A percentile compares a stretch with the other conserved stretches of the same genome.
Conservation (phyloP, 2,797 vertebrate species). For the Ambastaia sidthimunki region DNA sequence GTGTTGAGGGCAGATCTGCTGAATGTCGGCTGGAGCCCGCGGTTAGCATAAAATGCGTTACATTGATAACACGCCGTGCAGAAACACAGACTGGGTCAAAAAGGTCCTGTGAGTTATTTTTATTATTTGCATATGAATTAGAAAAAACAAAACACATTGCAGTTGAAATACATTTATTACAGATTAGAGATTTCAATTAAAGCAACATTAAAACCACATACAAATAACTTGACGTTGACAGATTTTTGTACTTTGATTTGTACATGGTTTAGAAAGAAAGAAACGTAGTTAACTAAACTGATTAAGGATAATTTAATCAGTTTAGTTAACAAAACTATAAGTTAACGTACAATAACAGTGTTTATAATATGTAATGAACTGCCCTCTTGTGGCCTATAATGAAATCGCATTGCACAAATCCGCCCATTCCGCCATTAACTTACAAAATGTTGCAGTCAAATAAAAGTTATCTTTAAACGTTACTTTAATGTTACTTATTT, state of each 20-base stretch:
- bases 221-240: neutral
- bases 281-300: neutral
- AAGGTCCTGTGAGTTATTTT: conserved; percentile 16
- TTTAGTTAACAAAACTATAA: too few relatives aligned
- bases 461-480: neutral
- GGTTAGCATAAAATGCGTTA: conserved; percentile 54
- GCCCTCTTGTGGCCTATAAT: conserved; percentile 24
- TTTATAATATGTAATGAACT: neutral
- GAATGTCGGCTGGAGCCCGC: conserved; percentile 50
- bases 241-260: too few relatives aligned
- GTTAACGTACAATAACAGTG: too few relatives aligned
- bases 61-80: conserved; percentile 32
- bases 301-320: neutral
- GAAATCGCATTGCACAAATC: neutral
- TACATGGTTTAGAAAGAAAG: neutral
- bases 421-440: conserved; percentile 9
- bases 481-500: neutral
- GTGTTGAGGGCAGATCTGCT: conserved; percentile 3
- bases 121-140: neutral
- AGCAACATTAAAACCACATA: conserved; percentile 2
- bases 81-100: conserved; percentile 7
- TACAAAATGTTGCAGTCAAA: neutral
- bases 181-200: neutral
- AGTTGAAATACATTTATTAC: conserved; percentile 8
- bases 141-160: neutral